These are phyloP conservation scores for Emmelina monodactyla DNA, from an alignment of 2,888 invertebrate species.

Conservation along the genomic window DNA sequence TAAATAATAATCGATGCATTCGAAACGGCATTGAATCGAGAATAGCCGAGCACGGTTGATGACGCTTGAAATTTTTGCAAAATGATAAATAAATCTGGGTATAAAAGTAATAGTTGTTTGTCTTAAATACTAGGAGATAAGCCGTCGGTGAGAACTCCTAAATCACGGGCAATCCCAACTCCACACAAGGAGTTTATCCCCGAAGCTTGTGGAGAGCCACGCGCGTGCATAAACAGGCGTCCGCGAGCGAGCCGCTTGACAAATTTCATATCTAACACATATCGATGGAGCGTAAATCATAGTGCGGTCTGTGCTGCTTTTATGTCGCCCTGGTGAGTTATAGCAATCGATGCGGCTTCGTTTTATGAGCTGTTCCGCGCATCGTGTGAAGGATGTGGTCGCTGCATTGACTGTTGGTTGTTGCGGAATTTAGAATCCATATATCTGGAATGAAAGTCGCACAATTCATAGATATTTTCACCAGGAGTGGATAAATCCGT, in stretches of 20 bases:
- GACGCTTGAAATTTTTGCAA: too few relatives aligned
- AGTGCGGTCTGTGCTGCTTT: conserved; percentile 26
- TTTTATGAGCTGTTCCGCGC: conserved; percentile 19
- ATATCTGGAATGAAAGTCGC: too few relatives aligned
- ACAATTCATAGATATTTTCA: too few relatives aligned
- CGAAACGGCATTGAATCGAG: conserved; percentile 9
- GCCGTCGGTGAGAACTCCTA: not conserved
- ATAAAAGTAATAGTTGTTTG: too few relatives aligned
- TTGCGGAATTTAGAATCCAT: too few relatives aligned
- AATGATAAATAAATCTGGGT: too few relatives aligned
- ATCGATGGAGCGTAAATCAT: conserved; percentile 54
- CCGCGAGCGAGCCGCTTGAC: conserved; percentile 36
- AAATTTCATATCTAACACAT: conserved; percentile 58
- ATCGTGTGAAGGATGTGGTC: conserved; percentile 20
- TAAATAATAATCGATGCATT: conserved; percentile 43
- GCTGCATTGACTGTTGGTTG: not conserved
- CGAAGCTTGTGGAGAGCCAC: conserved; percentile 1
- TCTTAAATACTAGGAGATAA: too few relatives aligned
- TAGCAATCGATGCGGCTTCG: conserved; percentile 31
- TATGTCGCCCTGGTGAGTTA: conserved; percentile 29
- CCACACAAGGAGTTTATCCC: not conserved
- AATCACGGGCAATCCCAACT: not conserved
- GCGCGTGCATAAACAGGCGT: conserved; percentile 43
- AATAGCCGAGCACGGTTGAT: too few relatives aligned
- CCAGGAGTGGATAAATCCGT: too few relatives aligned